Evolutionary conservation across 2,888 invertebrate species (phyloP).

Genomic region (Lepidonotus clava): DNA sequence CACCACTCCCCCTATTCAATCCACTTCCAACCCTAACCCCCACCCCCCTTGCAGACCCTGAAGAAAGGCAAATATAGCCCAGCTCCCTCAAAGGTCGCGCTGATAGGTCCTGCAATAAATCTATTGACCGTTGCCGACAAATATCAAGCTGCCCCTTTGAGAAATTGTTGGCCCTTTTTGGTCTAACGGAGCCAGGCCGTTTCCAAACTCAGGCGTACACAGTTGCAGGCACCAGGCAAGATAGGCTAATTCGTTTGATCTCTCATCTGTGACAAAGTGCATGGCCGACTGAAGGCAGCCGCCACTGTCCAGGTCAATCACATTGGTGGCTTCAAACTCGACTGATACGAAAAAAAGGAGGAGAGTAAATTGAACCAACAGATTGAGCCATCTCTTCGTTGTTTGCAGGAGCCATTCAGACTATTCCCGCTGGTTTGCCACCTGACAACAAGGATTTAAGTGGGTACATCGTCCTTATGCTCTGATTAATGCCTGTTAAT

Average conservation of each 20-base stretch:
- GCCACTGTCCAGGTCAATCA: no score
- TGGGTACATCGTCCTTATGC: not conserved
- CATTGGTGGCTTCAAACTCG: no score
- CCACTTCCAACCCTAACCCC: not conserved
- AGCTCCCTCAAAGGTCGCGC: not conserved
- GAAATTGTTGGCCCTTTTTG: not conserved
- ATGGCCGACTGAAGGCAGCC: no score
- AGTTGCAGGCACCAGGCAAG: no score
- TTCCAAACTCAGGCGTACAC: no score
- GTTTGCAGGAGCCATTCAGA: no score
- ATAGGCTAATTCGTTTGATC: no score
- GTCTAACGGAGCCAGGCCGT: no score
- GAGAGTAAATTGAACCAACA: no score
- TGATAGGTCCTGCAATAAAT: conserved; percentile 10
- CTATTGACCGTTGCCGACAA: conserved; percentile 1
- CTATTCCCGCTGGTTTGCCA: not conserved
- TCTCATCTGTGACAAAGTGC: no score
- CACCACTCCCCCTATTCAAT: not conserved
- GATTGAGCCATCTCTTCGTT: no score
- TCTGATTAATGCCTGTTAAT: conserved; percentile 34
- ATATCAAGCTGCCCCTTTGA: not conserved
- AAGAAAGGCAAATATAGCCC: not conserved
- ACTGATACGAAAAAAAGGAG: no score
- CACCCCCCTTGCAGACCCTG: not conserved
- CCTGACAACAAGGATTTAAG: not conserved